These are phyloP conservation scores for Emys orbicularis DNA, from an alignment of 2,797 vertebrate genomes.

Conservation along the genomic window DNA sequence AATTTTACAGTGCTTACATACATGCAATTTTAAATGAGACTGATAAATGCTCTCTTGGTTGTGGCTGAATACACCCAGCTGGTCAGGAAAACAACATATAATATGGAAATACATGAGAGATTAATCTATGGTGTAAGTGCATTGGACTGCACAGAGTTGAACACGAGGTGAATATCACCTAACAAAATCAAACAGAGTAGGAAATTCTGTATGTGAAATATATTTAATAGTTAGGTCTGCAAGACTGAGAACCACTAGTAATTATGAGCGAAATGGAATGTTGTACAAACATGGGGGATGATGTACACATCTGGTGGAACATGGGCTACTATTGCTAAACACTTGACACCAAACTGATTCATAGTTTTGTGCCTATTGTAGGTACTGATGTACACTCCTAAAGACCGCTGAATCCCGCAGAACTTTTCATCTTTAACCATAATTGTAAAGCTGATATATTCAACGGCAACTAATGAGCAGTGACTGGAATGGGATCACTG, in stretches of 20 bases:
- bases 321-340: not conserved
- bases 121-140: not conserved
- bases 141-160: not conserved
- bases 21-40: not conserved
- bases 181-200: not conserved
- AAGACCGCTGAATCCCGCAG: not conserved
- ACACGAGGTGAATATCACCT: not conserved
- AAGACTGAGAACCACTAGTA: not conserved
- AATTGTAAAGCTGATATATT: not conserved
- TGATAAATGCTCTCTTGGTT: not conserved
- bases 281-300: not conserved
- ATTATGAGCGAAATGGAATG: not conserved
- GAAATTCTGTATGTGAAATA: not conserved
- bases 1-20: not conserved
- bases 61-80: not conserved
- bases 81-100: not conserved
- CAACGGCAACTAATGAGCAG: not conserved
- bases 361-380: not conserved
- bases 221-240: not conserved
- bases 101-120: constrained; percentile 16
- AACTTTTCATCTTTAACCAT: fast-evolving
- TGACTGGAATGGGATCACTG: not conserved
- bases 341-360: not conserved
- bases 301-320: not conserved
- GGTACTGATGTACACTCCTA: not conserved